phyloP scores from a whole-genome alignment of 2,797 vertebrate genomes.

The Xenentodon cancila region DNA sequence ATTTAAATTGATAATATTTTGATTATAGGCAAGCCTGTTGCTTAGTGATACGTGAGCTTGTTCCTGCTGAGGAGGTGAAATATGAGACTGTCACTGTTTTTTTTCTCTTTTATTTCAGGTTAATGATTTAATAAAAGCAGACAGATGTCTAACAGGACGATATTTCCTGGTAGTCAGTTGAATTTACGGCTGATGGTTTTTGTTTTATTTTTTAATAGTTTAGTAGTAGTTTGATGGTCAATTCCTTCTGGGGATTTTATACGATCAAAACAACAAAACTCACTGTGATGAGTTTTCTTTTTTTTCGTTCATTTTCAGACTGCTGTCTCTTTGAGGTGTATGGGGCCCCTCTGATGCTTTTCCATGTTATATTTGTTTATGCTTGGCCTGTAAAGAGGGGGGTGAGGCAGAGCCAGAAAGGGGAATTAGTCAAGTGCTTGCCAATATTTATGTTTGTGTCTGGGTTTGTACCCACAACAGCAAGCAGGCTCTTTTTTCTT shows the following conservation, averaged over 20 bases:
- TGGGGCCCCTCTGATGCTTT: constrained; percentile 59
- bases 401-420: constrained; percentile 45
- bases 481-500: constrained; percentile 44
- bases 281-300: constrained; percentile 19
- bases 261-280: constrained; percentile 32
- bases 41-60: constrained; percentile 9
- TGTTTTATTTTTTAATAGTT: too few relatives aligned
- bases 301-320: constrained; percentile 43
- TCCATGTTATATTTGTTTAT: constrained; percentile 76
- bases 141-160: constrained; percentile 39
- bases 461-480: constrained; percentile 73
- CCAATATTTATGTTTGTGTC: constrained; percentile 82
- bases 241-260: constrained; percentile 15
- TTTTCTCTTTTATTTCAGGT: constrained; percentile 51
- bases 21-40: too few relatives aligned
- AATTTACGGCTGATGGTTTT: constrained; percentile 35
- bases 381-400: constrained; percentile 36
- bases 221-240: too few relatives aligned
- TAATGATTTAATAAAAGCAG: constrained; percentile 33
- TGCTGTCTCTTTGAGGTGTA: constrained; percentile 40
- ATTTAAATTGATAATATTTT: too few relatives aligned
- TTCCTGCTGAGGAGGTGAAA: constrained; percentile 32
- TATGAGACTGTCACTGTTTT: constrained; percentile 34
- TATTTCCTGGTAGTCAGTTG: constrained; percentile 40
- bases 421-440: constrained; percentile 71